Evolutionary conservation across 1,140 invertebrate genomes (phyloP).

Genomic region (Yoshiicerus persimilis): DNA sequence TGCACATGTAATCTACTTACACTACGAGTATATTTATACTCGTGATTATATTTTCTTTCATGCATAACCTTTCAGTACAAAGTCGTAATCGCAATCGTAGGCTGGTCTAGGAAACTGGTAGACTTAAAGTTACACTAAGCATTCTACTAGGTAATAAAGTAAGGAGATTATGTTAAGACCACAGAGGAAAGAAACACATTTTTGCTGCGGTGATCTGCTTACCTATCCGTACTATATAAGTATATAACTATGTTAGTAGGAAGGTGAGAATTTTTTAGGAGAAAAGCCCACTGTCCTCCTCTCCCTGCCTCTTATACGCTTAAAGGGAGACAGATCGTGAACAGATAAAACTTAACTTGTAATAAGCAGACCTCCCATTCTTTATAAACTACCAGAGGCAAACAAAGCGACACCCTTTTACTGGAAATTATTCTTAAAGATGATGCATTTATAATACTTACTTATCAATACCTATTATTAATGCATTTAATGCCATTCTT

Average conservation of each 20-base stretch:
- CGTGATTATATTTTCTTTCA: too few species aligned
- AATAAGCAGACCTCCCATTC: neutral
- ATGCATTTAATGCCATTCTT: too few species aligned
- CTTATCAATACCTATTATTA: too few species aligned
- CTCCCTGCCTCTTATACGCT: neutral
- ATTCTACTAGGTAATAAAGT: neutral
- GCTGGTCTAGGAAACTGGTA: neutral
- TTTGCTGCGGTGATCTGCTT: neutral
- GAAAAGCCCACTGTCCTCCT: neutral
- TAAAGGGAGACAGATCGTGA: neutral
- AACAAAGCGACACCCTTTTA: neutral
- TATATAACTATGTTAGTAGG: neutral
- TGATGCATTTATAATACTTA: neutral
- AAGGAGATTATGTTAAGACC: neutral
- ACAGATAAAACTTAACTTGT: neutral
- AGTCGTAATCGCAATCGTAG: too few species aligned
- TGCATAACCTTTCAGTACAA: too few species aligned
- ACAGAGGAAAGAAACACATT: neutral
- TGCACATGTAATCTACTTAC: too few species aligned
- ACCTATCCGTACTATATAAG: too few species aligned
- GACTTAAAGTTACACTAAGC: neutral
- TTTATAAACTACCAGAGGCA: neutral
- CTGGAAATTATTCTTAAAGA: neutral
- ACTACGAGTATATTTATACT: too few species aligned
- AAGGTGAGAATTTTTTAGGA: neutral